Conservation (phyloP, 2,113 vertebrate genomes). For the Callospermophilus lateralis region DNA sequence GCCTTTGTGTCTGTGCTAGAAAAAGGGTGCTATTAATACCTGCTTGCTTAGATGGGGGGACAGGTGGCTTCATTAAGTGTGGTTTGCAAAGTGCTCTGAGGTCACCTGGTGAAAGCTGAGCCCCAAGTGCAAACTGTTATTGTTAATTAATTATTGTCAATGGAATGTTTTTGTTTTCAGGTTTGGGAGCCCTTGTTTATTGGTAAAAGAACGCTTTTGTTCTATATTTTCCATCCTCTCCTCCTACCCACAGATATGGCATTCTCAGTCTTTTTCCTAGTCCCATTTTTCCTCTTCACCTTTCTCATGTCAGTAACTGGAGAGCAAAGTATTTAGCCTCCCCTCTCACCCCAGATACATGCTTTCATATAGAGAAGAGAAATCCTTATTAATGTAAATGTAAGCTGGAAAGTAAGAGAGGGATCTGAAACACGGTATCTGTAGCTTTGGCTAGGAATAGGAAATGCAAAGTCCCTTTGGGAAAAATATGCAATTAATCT, state of each 20-base stretch:
- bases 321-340: neutral
- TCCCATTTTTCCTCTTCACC: neutral
- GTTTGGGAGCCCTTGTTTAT: neutral
- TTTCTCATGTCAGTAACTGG: neutral
- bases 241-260: neutral
- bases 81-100: conserved; percentile 67
- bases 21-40: conserved; percentile 47
- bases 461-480: neutral
- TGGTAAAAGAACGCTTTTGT: neutral
- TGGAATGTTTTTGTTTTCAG: conserved; percentile 62
- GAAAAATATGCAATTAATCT: conserved; percentile 74
- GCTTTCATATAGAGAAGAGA: neutral
- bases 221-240: neutral
- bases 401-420: neutral
- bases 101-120: conserved; percentile 51
- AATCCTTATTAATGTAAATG: conserved; percentile 26
- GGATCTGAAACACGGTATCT: conserved; percentile 39
- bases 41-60: neutral
- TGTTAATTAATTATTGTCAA: conserved; percentile 79
- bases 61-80: conserved; percentile 43
- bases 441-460: neutral
- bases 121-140: conserved; percentile 57
- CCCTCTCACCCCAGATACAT: neutral
- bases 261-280: neutral
- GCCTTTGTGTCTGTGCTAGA: neutral